Base-by-base conservation (phyloP, 2,797 vertebrate species). In the Gymnopithys bicolor region DNA sequence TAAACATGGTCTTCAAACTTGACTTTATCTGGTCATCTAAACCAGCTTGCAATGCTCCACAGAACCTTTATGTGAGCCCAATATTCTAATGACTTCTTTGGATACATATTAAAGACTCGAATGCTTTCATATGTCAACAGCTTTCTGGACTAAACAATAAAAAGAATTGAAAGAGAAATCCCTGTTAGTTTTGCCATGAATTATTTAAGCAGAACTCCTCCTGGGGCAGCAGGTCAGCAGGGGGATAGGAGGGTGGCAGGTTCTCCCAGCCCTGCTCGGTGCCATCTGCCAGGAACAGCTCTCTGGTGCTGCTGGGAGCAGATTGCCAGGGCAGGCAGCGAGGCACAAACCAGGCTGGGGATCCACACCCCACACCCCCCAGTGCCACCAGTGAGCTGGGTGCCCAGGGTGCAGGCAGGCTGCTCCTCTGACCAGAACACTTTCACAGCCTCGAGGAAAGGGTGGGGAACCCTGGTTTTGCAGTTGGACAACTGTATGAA, bases 181-280 rank as follows among this genome's bases (percentile, higher is more conserved):
- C 33, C 60, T 30, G 18, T 25, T 78, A 62, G 30, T 84, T 84
- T 78, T 53, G 10, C 56, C 32, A 64, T 67, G 60, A 84, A 76
- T 94, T 90, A 79, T 88, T 94, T 88, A 91, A 78, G n/a, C 66
- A 93, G 76, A 78, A 66, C 32, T 74, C 62, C 66, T 39, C 17
- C 23, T 25, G 8, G 43, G 41, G 63, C 23, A 58, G 45, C 46
- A 64, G 83, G 67, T 84, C 82, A 88, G 63, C 62, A 66, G 27
- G 48, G 56, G 63, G 48, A 48, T 35, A 23, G 0, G 19, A 82
- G 45, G 35, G 59, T 24, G 67, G 70, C 13, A 3, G 32, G 22
- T 69, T 56, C 55, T 69, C 70, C 49, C 32, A 76, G 64, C 19
- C 17, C 0, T 70, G 75, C 41, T 87, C 84, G n/a, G 16, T 59